phyloP scores from a whole-genome alignment of 2,888 invertebrate genomes.

The Blera fallax region DNA sequence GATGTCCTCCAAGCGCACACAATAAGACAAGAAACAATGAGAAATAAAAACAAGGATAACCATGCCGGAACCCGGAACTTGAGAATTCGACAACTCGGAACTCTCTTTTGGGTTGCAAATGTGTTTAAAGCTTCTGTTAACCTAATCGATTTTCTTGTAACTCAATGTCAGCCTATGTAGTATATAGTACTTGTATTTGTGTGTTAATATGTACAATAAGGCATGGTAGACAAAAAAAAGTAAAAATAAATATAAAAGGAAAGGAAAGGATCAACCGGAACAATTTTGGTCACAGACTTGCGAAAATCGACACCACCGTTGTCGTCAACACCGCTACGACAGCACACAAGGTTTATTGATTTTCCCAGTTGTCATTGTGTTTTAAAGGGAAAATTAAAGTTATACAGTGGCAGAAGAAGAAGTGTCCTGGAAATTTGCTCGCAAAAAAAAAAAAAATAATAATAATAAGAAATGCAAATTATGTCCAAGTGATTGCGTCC shows the following conservation, averaged over 20 bases:
- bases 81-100: constrained; percentile 28
- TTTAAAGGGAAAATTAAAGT: constrained; percentile 53
- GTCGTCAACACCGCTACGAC: background rate
- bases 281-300: constrained; percentile 71
- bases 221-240: constrained; percentile 40
- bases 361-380: constrained; percentile 27
- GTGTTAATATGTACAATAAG: constrained; percentile 46
- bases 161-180: constrained; percentile 71
- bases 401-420: background rate
- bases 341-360: constrained; percentile 52
- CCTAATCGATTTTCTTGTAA: constrained; percentile 70
- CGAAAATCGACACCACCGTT: constrained; percentile 58
- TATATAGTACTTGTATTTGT: constrained; percentile 44
- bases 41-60: constrained; percentile 18
- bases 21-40: constrained; percentile 35
- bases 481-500: constrained; percentile 54
- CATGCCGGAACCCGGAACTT: constrained; percentile 31
- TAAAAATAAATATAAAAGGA: constrained; percentile 21
- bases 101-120: constrained; percentile 32
- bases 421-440: constrained; percentile 18
- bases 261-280: constrained; percentile 65
- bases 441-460: background rate
- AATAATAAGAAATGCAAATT: constrained; percentile 69
- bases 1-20: constrained; percentile 34
- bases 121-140: constrained; percentile 30